Evolutionary conservation across 2,113 vertebrate genomes (phyloP), one percentile per base, ranked within the genome.

Genomic region (Rattus rattus): DNA sequence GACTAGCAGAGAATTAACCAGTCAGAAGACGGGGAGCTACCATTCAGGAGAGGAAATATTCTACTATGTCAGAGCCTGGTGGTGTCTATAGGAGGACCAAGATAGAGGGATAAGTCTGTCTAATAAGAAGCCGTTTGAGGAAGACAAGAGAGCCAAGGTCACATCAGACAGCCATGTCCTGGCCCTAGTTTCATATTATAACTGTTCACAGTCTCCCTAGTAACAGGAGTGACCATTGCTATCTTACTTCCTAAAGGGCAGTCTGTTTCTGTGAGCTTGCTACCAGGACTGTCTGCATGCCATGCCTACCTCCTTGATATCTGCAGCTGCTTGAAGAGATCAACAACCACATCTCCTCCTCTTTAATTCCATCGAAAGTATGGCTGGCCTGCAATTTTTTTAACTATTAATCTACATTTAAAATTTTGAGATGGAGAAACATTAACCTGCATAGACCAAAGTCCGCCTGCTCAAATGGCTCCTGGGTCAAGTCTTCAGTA

Each of bases 1-100:
- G 80, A 90, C 83, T 8, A 79, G 61, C 52, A 92, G 59, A 70
- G 43, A 94, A 92, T 84, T 84, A 88, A 59, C 30, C 70, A 94
- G 61, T 76, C 65, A 94, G 79, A 79, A 81, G 52, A 61, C 3
- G 79, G n/a, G 75, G 70, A 56, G 56, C 56, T 54, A 14, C 54
- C 61, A 72, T 30, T 79, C 20, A n/a, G 43, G 39, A 36, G 47
- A 95, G 81, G 39, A 94, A 73, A 91, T 79, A 33, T 14, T 14
- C 81, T 77, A 72, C 52, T 69, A 69, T 69, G 36, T 56, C 13
- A 80, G 63, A 87, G 24, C 6, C 19, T 76, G n/a, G 49, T 5
- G 52, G 28, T 89, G 24, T 36, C 85, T 94, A n/a, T 24, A 26
- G 81, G 13, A 70, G 61, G 13, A 88, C 19, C 17, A 36, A 80